A percentile compares a stretch with the other conserved stretches of the same genome.
Evolutionary conservation across 2,888 invertebrate genomes (phyloP).

Genomic region (Tenodera sinensis): DNA sequence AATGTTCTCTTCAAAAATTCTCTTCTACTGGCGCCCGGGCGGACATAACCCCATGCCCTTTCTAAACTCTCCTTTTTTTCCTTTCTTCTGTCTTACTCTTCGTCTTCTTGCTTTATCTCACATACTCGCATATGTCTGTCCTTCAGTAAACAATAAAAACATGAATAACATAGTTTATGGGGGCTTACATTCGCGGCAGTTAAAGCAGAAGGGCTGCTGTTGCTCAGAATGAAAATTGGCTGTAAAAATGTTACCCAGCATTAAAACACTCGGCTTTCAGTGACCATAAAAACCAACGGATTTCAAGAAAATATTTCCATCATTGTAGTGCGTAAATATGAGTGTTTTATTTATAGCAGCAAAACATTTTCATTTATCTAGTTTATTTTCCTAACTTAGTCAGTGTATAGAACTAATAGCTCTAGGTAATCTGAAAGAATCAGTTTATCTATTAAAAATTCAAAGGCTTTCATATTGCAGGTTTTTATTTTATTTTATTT

Average conservation of each 20-base stretch:
- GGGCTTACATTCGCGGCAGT: neutral
- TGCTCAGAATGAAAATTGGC: neutral
- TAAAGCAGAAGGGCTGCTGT: neutral
- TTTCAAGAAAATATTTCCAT: too few relatives aligned
- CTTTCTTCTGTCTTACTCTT: neutral
- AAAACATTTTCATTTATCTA: too few relatives aligned
- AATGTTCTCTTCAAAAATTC: neutral
- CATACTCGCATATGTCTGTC: neutral
- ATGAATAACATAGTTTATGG: neutral
- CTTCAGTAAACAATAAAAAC: neutral
- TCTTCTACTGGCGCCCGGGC: neutral
- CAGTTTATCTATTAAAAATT: too few relatives aligned
- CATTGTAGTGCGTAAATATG: too few relatives aligned
- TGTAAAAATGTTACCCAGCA: neutral
- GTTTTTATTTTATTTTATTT: too few relatives aligned
- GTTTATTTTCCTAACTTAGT: too few relatives aligned
- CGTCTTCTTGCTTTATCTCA: neutral
- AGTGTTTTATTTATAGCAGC: too few relatives aligned
- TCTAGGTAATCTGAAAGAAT: too few relatives aligned
- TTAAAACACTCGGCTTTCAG: neutral
- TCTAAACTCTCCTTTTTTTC: neutral
- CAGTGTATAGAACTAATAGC: too few relatives aligned
- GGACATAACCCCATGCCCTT: neutral
- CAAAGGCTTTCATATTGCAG: too few relatives aligned
- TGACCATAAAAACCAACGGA: neutral